Percentiles rank a stretch among this genome's conserved stretches.
Conservation (phyloP, 1,140 invertebrate species). For the Rhynchophorus ferrugineus region DNA sequence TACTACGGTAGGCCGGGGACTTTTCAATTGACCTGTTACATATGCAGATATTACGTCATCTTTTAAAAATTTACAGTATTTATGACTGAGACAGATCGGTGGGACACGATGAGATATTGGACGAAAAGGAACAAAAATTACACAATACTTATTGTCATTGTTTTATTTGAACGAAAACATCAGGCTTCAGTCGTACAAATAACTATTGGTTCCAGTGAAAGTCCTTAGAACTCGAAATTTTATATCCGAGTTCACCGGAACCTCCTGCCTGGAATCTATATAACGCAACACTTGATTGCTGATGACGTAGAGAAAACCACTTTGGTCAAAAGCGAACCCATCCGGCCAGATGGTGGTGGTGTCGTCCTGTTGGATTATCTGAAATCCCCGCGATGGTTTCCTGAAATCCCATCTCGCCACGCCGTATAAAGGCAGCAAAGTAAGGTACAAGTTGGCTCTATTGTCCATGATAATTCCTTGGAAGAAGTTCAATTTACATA, state of each 20-base stretch:
- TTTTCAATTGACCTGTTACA: too few species aligned
- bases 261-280: constrained; percentile 16
- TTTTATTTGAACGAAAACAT: too few species aligned
- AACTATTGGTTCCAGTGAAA: constrained; percentile 49
- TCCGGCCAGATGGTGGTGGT: constrained; percentile 63
- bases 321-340: constrained; percentile 59
- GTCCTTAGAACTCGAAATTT: constrained; percentile 38
- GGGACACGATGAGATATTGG: too few species aligned
- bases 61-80: too few species aligned
- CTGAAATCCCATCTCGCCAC: constrained; percentile 59
- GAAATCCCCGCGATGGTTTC: constrained; percentile 37
- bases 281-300: constrained; percentile 60
- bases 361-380: constrained; percentile 56
- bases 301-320: constrained; percentile 55
- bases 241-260: constrained; percentile 25
- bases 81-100: too few species aligned
- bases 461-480: constrained; percentile 48
- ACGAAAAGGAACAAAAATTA: too few species aligned
- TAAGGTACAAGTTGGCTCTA: constrained; percentile 55
- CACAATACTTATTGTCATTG: too few species aligned
- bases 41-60: too few species aligned
- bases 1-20: too few species aligned
- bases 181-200: constrained; percentile 44
- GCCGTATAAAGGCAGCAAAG: constrained; percentile 55
- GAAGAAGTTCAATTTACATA: constrained; percentile 45